These are phyloP conservation scores for Anastrepha obliqua DNA, from an alignment of 1,140 invertebrate genomes.

Conservation along the genomic window DNA sequence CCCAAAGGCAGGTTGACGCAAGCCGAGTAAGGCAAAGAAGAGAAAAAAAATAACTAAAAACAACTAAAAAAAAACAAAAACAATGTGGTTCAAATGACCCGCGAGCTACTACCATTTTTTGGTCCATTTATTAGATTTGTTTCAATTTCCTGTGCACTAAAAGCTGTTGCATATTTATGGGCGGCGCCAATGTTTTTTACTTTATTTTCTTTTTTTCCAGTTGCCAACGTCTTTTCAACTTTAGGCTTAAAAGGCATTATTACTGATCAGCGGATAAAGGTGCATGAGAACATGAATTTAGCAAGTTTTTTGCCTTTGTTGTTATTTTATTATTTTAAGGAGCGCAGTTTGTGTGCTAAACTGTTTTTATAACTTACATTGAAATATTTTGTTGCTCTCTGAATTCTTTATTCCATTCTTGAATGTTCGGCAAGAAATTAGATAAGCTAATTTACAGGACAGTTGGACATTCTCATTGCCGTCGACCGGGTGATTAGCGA, in stretches of 20 bases:
- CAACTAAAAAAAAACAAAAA: neutral
- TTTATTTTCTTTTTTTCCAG: neutral
- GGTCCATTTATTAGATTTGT: slow-evolving; percentile 73
- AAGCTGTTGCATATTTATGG: slow-evolving; percentile 57
- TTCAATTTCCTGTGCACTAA: slow-evolving; percentile 64
- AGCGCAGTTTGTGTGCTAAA: neutral
- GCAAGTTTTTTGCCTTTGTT: neutral
- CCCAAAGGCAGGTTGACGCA: neutral
- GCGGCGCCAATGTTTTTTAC: neutral
- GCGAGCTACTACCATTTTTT: slow-evolving; percentile 60
- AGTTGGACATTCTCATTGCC: slow-evolving; percentile 3
- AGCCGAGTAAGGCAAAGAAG: neutral
- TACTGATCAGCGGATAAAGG: slow-evolving; percentile 11
- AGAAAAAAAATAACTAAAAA: neutral
- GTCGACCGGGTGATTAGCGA: neutral
- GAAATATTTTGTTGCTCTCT: slow-evolving; percentile 26
- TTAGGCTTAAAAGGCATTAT: slow-evolving; percentile 32
- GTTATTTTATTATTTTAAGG: slow-evolving; percentile 36
- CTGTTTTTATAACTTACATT: slow-evolving; percentile 19
- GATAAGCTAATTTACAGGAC: slow-evolving; percentile 48
- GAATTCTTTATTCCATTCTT: slow-evolving; percentile 59
- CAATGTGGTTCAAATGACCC: slow-evolving; percentile 4
- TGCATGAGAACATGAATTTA: neutral
- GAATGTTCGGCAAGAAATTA: slow-evolving; percentile 39
- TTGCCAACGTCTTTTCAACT: neutral